Evolutionary conservation across 2,113 vertebrate genomes (phyloP), one percentile per base, ranked within the genome.

Genomic region (Lophotis ruficrista): DNA sequence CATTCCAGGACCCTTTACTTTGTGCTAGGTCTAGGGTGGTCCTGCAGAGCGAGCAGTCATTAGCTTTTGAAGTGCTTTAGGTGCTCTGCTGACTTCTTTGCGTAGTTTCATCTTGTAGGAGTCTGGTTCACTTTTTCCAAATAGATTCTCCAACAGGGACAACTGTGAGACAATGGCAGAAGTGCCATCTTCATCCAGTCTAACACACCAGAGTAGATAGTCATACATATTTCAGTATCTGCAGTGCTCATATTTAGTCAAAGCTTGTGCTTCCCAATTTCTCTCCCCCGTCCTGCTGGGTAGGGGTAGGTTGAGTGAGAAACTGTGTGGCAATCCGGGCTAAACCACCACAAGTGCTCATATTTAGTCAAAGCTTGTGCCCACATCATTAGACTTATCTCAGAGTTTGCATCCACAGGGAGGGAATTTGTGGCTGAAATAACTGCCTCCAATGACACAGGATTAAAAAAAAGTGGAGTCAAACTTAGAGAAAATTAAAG

Each of bases 131-230:
- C 45, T 31, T 65, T 45, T 50, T 73, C 56, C 41, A 66, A 35
- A 61, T 6, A 22, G 7, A 8, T 57, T 71, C 27, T 81, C 37
- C 41, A 64, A 2, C 12, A 38, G 17, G 14, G 22, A 27, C 23
- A 77, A 14, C 0, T 57, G 17, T 22, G 41, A 92, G 9, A 69
- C 19, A 12, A 10, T 18, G 10, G 10, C 9, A 60, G 28, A 71
- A 88, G 8, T 12, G 28, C 33, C 20, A 41, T 4, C 8, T 47
- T 83, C 23, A 51, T 54, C 30, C 28, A 47, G 0, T 10, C 23
- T 57, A 47, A 43, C 6, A 62, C 1, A 0, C 23, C 41, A 4
- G 48, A 33, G 4, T 23, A 7, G 0, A 37, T 17, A 45, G 6
- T 45, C 37, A 28, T 17, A 9, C 7, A 25, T 21, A 45, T 47